Base-by-base conservation (phyloP, 2,888 invertebrate species). In the Elegia similella region DNA sequence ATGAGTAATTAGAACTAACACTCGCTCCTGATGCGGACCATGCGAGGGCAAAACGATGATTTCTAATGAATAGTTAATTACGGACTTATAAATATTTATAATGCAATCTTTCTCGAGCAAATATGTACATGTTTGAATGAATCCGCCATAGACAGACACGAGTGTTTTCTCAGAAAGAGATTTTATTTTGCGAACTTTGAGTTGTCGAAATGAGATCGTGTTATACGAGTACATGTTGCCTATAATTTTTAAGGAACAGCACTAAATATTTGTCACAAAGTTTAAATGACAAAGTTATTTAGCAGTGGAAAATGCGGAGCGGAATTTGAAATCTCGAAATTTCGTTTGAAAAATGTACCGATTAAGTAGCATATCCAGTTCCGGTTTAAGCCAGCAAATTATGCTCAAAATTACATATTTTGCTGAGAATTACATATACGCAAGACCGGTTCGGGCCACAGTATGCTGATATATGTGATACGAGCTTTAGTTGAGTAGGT, bases 41-140 rank as follows among this genome's bases (percentile, higher is more conserved):
- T 42, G 56, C 57, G 47, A 56, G 52, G 48, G 52, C 55, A 59
- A 52, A 56, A 38, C 8, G 43, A 43, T 59, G 53, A 57, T 56
- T 54, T 55, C 17, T 52, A 47, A 54, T 59, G 43, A 47, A 56
- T 50, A 57, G 53, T 55, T 57, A 57, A 54, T 55, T 56, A 44
- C 42, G 15, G 46, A 44, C 43, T 23, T 55, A 55, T 55, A 52
- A 59, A 59, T 55, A 59, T 59, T 43, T 52, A 55, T 42, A 59
- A 29, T 42, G 55, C 43, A 52, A 55, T 55, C 12, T 13, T 55
- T 56, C 15, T 29, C 30, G 12, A 48, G 34, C 34, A 50, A 50
- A 34, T 50, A 56, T 42, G 48, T 56, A 13, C 34, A 42, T 50
- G 38, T 38, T 12, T 38, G 38, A 12, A 42, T 42, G 10, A 48